Percentiles rank a stretch among this genome's conserved stretches.
Evolutionary conservation across 2,888 invertebrate species (phyloP).

Genomic region (Hypena proboscidalis): DNA sequence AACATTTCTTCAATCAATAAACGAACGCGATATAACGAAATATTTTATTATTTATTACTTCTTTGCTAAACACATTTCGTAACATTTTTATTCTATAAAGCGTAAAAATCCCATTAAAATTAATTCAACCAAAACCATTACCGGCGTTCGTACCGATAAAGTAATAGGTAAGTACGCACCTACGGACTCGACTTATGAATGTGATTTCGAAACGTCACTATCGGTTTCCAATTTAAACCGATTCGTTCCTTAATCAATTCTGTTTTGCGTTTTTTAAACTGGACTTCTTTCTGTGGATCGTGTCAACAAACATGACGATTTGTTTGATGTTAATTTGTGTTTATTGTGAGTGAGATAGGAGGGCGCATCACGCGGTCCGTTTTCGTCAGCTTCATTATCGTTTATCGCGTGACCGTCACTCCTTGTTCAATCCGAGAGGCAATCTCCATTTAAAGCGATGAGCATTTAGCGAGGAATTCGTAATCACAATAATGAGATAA

Average conservation of each 20-base stretch:
- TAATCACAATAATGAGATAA: constrained; percentile 86
- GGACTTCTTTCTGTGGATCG: constrained; percentile 69
- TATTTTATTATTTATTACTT: constrained; percentile 72
- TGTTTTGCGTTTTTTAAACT: constrained; percentile 78
- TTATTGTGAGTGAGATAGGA: constrained; percentile 48
- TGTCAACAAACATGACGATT: constrained; percentile 70
- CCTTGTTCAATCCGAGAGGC: constrained; percentile 63
- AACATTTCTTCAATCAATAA: constrained; percentile 48
- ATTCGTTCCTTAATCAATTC: constrained; percentile 85
- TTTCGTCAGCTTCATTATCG: constrained; percentile 61
- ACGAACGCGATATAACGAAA: constrained; percentile 39
- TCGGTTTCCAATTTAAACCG: constrained; percentile 85
- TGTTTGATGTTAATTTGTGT: constrained; percentile 68
- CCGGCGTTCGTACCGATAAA: constrained; percentile 82
- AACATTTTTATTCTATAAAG: constrained; percentile 82
- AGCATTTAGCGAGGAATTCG: constrained; percentile 83
- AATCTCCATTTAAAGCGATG: constrained; percentile 78
- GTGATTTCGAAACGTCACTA: constrained; percentile 85
- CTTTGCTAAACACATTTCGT: constrained; percentile 78
- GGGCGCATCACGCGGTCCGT: constrained; percentile 49
- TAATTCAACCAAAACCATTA: constrained; percentile 84
- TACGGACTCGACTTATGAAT: constrained; percentile 83
- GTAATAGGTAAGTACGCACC: no score
- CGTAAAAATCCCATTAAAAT: constrained; percentile 84
- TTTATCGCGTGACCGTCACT: constrained; percentile 62